Conservation (phyloP, 2,888 invertebrate genomes). For the Rhingia rostrata region DNA sequence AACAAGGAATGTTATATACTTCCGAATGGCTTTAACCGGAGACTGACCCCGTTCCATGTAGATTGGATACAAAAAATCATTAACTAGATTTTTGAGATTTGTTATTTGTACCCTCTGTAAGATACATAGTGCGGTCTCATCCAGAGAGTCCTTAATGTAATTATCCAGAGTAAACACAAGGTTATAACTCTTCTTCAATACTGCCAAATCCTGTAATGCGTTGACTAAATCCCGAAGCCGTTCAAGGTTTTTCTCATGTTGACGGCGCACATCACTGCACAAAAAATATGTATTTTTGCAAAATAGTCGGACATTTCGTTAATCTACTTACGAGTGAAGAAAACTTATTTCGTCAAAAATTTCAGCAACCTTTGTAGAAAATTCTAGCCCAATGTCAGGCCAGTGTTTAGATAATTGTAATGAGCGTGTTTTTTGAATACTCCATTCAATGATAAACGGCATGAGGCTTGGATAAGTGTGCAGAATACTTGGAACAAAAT, state of each 20-base stretch:
- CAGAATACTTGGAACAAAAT: constrained; percentile 81
- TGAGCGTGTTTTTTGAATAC: constrained; percentile 80
- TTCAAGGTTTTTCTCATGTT: constrained; percentile 80
- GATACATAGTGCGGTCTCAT: constrained; percentile 81
- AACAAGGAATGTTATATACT: constrained; percentile 80
- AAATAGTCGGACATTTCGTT: background rate
- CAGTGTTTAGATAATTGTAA: constrained; percentile 81
- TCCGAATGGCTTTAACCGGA: constrained; percentile 79
- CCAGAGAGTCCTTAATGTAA: constrained; percentile 81
- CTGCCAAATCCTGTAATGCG: constrained; percentile 80
- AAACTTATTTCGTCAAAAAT: constrained; percentile 81
- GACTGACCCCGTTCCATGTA: constrained; percentile 81
- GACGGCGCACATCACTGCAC: constrained; percentile 80
- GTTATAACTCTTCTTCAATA: constrained; percentile 81
- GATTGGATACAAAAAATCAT: constrained; percentile 82
- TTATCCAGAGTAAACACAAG: constrained; percentile 81
- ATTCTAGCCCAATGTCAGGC: constrained; percentile 83
- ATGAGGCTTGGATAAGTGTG: constrained; percentile 81
- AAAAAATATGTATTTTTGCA: background rate
- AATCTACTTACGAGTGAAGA: constrained; percentile 79
- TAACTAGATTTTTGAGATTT: constrained; percentile 80
- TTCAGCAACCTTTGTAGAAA: constrained; percentile 80
- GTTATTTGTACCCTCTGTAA: constrained; percentile 81
- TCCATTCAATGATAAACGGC: constrained; percentile 81
- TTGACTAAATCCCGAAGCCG: constrained; percentile 80